phyloP scores from a whole-genome alignment of 2,113 vertebrate genomes.

The Melanerpes formicivorus region DNA sequence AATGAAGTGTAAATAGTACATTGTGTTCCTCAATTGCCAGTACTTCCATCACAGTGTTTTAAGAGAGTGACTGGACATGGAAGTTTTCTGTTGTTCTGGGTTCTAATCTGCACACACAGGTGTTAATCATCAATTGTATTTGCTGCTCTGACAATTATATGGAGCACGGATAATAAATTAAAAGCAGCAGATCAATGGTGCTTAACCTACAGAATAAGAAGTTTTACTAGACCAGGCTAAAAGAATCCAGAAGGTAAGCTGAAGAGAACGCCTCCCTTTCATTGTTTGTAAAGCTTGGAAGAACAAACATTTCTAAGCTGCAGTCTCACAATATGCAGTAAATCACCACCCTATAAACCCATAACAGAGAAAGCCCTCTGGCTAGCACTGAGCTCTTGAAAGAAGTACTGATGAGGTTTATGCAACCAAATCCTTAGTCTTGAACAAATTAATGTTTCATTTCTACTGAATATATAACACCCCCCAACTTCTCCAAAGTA shows the following conservation, averaged over 20 bases:
- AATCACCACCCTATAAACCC: constrained; percentile 22
- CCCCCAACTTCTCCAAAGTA: background rate
- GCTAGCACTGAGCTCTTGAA: background rate
- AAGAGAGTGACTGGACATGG: background rate
- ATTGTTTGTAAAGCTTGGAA: background rate
- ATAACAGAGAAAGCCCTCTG: background rate
- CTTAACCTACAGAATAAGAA: background rate
- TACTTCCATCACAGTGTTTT: background rate
- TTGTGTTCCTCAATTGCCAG: background rate
- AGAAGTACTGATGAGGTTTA: constrained; percentile 10
- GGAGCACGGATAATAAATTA: background rate
- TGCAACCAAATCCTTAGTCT: background rate
- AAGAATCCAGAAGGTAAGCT: background rate
- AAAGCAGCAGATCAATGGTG: background rate
- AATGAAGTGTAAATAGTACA: background rate
- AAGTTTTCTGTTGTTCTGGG: background rate
- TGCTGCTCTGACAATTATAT: background rate
- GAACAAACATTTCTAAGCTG: background rate
- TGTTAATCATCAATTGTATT: background rate
- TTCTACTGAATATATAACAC: background rate
- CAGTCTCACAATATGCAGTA: constrained; percentile 5
- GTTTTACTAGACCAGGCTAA: background rate
- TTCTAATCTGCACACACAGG: background rate
- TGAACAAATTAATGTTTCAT: constrained; percentile 11
- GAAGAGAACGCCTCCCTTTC: background rate